Evolutionary conservation across 2,888 invertebrate genomes (phyloP).

Genomic region (Parelbella ahira): DNA sequence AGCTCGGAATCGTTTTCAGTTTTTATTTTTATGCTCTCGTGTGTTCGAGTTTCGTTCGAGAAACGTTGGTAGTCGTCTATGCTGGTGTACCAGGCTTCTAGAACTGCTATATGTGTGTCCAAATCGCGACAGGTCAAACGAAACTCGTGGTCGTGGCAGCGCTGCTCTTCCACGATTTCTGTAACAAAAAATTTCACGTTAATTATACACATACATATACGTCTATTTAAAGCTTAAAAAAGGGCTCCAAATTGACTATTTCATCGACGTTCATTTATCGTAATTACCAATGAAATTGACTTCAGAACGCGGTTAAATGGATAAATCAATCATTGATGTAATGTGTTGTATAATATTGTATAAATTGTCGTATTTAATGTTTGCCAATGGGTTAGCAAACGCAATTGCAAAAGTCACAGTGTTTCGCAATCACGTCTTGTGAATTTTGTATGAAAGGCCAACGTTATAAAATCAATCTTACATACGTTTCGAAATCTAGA

Average conservation of each 20-base stretch:
- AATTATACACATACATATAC: neutral
- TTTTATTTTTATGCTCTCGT: slow-evolving; percentile 44
- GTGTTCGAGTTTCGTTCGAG: slow-evolving; percentile 42
- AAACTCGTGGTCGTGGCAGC: slow-evolving; percentile 81
- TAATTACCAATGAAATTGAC: slow-evolving; percentile 8
- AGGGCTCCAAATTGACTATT: neutral
- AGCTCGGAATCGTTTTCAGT: slow-evolving; percentile 68
- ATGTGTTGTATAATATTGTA: slow-evolving; percentile 1
- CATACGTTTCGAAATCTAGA: too few species aligned
- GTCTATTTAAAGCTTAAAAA: slow-evolving; percentile 14
- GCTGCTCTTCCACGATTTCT: slow-evolving; percentile 84
- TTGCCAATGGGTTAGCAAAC: neutral
- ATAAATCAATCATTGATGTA: slow-evolving; percentile 5
- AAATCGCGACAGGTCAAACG: slow-evolving; percentile 83
- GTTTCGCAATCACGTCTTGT: too few species aligned
- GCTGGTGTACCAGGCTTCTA: slow-evolving; percentile 82
- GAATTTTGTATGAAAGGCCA: too few species aligned
- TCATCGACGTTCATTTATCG: neutral
- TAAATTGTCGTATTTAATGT: neutral
- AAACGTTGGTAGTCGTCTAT: slow-evolving; percentile 50
- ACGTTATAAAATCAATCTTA: too few species aligned
- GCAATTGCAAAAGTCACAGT: neutral
- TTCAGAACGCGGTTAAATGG: slow-evolving; percentile 1
- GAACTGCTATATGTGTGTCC: slow-evolving; percentile 82
- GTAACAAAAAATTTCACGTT: slow-evolving; percentile 47